Evolutionary conservation across 2,113 vertebrate species (phyloP).

Genomic region (Heteronetta atricapilla): DNA sequence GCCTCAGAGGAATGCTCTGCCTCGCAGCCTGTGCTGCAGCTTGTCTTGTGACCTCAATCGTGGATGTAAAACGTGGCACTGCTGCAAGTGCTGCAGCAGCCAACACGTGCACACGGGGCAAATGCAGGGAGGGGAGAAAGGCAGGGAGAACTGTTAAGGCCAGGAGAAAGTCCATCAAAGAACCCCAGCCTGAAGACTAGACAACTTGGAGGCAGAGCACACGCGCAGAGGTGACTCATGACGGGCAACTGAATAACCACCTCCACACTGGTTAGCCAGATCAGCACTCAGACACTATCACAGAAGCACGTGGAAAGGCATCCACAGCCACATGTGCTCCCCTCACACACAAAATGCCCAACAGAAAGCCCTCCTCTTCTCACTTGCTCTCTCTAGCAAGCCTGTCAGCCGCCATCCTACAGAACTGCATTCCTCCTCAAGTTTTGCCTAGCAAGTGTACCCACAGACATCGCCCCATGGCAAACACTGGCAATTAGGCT

Average conservation of each 20-base stretch:
- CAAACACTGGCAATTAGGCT: neutral
- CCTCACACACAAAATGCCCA: neutral
- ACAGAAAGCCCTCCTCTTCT: neutral
- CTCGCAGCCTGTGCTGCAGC: neutral
- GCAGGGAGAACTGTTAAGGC: neutral
- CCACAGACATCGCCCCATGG: constrained; percentile 4
- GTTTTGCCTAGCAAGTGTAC: constrained; percentile 4
- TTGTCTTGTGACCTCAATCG: neutral
- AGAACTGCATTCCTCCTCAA: neutral
- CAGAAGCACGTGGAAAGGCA: neutral
- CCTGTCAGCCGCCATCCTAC: neutral
- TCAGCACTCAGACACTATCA: neutral
- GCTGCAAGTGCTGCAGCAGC: accelerated
- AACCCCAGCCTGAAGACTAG: neutral
- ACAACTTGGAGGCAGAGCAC: neutral
- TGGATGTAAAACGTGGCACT: neutral
- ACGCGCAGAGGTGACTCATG: neutral
- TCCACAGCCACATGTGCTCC: neutral
- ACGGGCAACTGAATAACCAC: neutral
- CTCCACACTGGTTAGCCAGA: neutral
- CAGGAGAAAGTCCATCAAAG: neutral
- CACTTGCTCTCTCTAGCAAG: neutral
- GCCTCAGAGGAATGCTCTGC: neutral
- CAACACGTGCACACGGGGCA: neutral
- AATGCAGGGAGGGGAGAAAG: neutral